Evolutionary conservation across 2,113 vertebrate species (phyloP).

Genomic region (Marcusenius ussheri): DNA sequence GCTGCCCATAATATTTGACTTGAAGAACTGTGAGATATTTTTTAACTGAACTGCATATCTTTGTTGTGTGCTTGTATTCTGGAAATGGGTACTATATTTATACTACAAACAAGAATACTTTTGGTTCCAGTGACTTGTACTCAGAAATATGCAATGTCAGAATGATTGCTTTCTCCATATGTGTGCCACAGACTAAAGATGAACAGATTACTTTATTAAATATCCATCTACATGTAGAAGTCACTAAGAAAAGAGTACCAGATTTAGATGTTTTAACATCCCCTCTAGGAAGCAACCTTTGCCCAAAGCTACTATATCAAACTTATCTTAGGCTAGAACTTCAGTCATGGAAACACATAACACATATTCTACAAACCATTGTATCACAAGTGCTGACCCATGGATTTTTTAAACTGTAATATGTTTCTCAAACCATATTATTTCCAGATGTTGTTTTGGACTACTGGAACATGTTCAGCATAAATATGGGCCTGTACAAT

Average conservation of each 20-base stretch:
- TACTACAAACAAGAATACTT: background rate
- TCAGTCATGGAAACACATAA: background rate
- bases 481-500: constrained; percentile 18
- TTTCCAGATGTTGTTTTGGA: constrained; percentile 34
- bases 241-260: background rate
- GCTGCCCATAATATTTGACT: background rate
- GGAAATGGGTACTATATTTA: background rate
- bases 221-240: background rate
- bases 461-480: constrained; percentile 23
- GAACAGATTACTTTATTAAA: background rate
- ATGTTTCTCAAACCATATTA: constrained; percentile 28
- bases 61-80: background rate
- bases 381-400: constrained; percentile 22
- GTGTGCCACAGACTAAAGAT: background rate
- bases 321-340: background rate
- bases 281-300: background rate
- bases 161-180: background rate
- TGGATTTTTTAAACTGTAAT: background rate
- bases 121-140: background rate
- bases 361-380: constrained; percentile 3
- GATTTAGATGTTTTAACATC: background rate
- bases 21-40: background rate
- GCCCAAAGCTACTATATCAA: background rate
- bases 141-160: background rate
- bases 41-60: background rate